Evolutionary conservation across 2,888 invertebrate species (phyloP), one percentile per base, ranked within the genome.

Genomic region (Ceriagrion tenellum): DNA sequence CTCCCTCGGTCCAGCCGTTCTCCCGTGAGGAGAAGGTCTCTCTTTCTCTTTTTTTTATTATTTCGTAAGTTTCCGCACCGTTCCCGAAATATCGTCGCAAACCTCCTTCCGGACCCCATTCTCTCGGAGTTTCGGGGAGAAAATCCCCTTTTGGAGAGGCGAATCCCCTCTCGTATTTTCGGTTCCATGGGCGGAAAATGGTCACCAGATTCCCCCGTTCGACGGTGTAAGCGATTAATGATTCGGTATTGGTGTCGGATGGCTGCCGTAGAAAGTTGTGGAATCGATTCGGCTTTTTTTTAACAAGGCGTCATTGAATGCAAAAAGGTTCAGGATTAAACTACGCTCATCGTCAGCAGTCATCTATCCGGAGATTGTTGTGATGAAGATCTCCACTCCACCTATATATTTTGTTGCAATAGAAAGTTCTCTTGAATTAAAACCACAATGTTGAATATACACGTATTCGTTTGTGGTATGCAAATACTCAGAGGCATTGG

Each of bases 41-140:
- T n/a, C n/a, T n/a, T n/a, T 26, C 69, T 23, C 23, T 10, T 26
- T 26, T 59, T 26, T 69, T 69, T 69, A 47, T 69, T 69, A n/a
- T n/a, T 69, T n/a, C 69, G n/a, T 69, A 26, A 81, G 81, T 81
- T 81, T 81, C 35, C 81, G 13, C 81, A 35, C 81, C 81, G 35
- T 81, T 35, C 81, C 35, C 81, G 81, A 81, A 81, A 35, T 81
- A 35, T 81, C 81, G 81, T 81, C 81, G 35, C 35, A 81, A 81
- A 35, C 81, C 81, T 13, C 81, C 81, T 81, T 35, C 81, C 81
- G 81, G 35, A 81, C 35, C 13, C 26, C 81, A 35, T 35, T 81
- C 81, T 35, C 13, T 81, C 18, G 12, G 81, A 81, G 81, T 81
- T 81, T 81, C 6, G 16, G 12, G 13, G 30, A 35, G 81, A 35